Evolutionary conservation across 2,113 vertebrate species (phyloP), one percentile per base, ranked within the genome.

Genomic region (Pteronura brasiliensis): DNA sequence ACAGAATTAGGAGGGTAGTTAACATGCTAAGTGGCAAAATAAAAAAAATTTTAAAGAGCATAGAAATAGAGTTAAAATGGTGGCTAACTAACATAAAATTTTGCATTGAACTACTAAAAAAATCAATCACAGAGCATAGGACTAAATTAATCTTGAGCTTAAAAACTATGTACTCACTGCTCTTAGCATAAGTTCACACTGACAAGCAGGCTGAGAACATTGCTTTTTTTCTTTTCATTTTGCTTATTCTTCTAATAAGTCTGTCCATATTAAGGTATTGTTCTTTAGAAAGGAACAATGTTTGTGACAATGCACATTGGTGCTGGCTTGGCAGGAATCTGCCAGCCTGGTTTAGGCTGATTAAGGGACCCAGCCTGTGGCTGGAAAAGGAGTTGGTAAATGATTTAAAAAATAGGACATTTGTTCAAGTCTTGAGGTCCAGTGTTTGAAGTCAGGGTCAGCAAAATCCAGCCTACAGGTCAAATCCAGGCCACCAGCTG

Each of bases 171-270:
- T 39, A 39, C 59, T 90, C 44, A 27, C 9, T 89, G 18, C 4
- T 93, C 85, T 94, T 52, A 77, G 21, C 12, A 6, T 76, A 76
- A 80, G n/a, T 31, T 82, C 15, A 52, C 63, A 52, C 21, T 88
- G 63, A 77, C 36, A 85, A 34, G 10, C 67, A 93, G n/a, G 13
- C 15, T 52, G 31, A 95, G 6, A 77, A 23, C 21, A 44, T 61
- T 85, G 9, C 1, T 67, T 76, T 57, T 63, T 87, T 44, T 61
- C 18, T n/a, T 90, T 59, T 44, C 34, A 27, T 90, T 92, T 97
- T 95, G 59, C 67, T 96, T 88, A 42, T 61, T 72, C 2, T 21
- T 97, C 42, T 79, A 86, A 21, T 92, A 94, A 81, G 63, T 82
- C 72, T 81, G 31, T 61, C 81, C 29, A 2, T 71, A 76, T 84